Evolutionary conservation across 2,113 vertebrate species (phyloP).

Genomic region (Microtus richardsoni): DNA sequence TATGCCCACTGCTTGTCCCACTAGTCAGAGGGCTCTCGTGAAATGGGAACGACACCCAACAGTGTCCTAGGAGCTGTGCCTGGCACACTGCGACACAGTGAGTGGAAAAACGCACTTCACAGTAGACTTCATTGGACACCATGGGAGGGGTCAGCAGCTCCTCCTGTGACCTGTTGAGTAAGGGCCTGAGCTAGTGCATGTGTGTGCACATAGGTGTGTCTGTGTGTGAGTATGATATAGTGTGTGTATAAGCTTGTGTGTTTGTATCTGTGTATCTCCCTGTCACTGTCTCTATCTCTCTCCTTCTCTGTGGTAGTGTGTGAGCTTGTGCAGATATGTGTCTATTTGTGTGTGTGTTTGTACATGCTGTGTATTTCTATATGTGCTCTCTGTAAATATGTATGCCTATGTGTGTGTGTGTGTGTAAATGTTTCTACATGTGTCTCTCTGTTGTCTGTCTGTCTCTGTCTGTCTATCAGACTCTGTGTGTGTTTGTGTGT

Average conservation of each 20-base stretch:
- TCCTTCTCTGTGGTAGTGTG: too few species aligned
- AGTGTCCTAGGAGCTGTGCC: background rate
- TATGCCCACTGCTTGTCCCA: rapidly evolving
- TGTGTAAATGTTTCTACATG: background rate
- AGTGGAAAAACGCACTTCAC: background rate
- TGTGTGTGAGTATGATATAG: background rate
- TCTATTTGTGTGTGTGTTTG: too few species aligned
- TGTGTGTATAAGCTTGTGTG: too few species aligned
- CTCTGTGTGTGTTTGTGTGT: background rate
- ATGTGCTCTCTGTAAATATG: too few species aligned
- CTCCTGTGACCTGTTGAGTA: background rate
- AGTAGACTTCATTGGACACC: background rate
- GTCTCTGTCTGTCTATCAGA: background rate
- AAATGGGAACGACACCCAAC: background rate
- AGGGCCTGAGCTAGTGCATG: background rate
- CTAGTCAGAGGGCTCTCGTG: background rate
- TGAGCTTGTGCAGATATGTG: too few species aligned
- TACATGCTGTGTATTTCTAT: too few species aligned
- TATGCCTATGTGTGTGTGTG: background rate
- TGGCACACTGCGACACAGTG: too few species aligned
- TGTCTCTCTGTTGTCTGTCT: background rate
- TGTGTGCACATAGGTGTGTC: background rate
- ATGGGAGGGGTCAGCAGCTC: background rate
- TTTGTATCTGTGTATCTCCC: background rate
- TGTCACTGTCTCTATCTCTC: background rate